Percentiles rank a stretch among this genome's conserved stretches.
These are phyloP conservation scores for Conistra vaccinii DNA, from an alignment of 2,888 invertebrate genomes.

Conservation along the genomic window DNA sequence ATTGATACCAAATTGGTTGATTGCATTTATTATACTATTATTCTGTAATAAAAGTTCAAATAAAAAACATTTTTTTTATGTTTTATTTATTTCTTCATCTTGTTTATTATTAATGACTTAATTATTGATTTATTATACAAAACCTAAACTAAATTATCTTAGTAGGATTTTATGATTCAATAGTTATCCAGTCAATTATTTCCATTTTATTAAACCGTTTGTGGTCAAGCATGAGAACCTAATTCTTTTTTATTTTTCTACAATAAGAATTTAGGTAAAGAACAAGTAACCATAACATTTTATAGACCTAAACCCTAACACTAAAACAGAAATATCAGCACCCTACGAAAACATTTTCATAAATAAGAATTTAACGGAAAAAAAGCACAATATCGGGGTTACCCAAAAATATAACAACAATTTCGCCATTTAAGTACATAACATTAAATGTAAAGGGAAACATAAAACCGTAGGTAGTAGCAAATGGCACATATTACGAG, in stretches of 20 bases:
- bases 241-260: neutral
- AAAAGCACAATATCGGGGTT: constrained; percentile 41
- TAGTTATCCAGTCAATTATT: neutral
- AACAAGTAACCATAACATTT: constrained; percentile 19
- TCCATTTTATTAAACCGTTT: neutral
- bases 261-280: constrained; percentile 3
- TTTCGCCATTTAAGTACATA: constrained; percentile 67
- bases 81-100: neutral
- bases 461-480: constrained; percentile 66
- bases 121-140: neutral
- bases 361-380: constrained; percentile 47
- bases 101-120: neutral
- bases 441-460: constrained; percentile 72
- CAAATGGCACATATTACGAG: constrained; percentile 72
- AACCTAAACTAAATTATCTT: neutral
- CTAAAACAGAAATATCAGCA: constrained; percentile 34
- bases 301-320: constrained; percentile 17
- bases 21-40: neutral
- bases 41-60: neutral
- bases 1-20: neutral
- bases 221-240: neutral
- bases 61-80: neutral
- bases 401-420: constrained; percentile 62
- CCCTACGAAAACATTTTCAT: constrained; percentile 39
- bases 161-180: neutral